Percentiles rank a stretch among this genome's conserved stretches.
phyloP scores from a whole-genome alignment of 1,140 invertebrate genomes.

The Ridgeia piscesae region DNA sequence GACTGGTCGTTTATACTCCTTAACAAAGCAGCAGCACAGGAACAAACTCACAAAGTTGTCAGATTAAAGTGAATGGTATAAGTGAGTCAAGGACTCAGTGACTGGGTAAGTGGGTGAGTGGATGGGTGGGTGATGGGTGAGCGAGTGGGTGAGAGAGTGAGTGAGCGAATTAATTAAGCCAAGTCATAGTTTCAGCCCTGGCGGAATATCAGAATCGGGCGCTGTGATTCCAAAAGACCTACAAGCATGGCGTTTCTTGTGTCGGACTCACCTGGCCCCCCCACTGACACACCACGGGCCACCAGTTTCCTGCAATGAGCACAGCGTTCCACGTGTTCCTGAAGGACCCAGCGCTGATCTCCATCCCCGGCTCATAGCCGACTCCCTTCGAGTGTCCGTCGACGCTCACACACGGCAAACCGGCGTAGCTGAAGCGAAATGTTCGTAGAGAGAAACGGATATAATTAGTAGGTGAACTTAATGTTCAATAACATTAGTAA shows the following conservation, averaged over 20 bases:
- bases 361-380: slow-evolving; percentile 93
- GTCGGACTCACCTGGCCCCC: slow-evolving; percentile 48
- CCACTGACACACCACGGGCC: slow-evolving; percentile 60
- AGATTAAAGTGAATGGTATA: too few species aligned
- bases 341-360: slow-evolving; percentile 75
- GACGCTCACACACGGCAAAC: slow-evolving; percentile 96
- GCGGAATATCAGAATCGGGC: too few species aligned
- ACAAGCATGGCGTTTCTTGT: not conserved
- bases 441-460: slow-evolving; percentile 35
- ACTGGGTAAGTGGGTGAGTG: too few species aligned
- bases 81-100: too few species aligned
- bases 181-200: too few species aligned
- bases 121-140: too few species aligned
- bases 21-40: too few species aligned
- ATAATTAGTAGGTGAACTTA: not conserved
- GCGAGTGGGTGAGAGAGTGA: too few species aligned
- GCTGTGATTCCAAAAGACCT: not conserved
- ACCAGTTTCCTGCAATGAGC: slow-evolving; percentile 54
- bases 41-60: too few species aligned
- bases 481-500: too few species aligned
- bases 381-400: slow-evolving; percentile 99
- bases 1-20: too few species aligned
- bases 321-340: slow-evolving; percentile 56
- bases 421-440: slow-evolving; percentile 78
- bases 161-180: too few species aligned